Conservation (phyloP, 2,797 vertebrate species). For the Loris lydekkerianus region DNA sequence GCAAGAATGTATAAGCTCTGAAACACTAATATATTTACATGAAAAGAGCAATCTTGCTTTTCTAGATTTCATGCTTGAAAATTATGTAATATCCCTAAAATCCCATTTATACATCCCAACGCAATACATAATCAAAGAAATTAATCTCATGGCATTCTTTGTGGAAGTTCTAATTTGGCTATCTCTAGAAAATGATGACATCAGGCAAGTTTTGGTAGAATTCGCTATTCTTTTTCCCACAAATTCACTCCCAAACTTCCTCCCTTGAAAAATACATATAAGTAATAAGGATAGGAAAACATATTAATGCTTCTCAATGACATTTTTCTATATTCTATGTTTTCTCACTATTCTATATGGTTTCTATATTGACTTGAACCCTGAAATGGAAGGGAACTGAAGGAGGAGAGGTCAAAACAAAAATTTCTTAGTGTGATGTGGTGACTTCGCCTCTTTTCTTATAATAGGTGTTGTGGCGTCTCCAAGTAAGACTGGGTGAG, state of each 20-base stretch:
- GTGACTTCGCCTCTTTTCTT: conserved; percentile 45
- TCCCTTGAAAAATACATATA: conserved; percentile 9
- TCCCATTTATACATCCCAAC: neutral
- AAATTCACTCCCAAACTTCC: neutral
- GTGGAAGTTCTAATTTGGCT: neutral
- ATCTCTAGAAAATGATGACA: neutral
- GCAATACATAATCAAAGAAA: conserved; percentile 1
- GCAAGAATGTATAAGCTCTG: conserved; percentile 38
- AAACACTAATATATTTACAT: conserved; percentile 40
- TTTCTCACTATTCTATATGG: neutral
- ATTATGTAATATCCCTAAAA: neutral
- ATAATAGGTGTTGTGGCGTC: conserved; percentile 33
- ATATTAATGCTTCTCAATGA: neutral
- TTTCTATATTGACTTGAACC: conserved; percentile 13
- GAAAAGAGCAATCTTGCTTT: neutral
- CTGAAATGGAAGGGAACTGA: neutral
- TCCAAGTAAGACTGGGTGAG: conserved; percentile 39
- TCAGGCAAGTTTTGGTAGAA: neutral
- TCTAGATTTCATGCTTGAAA: neutral
- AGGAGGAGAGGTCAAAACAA: conserved; percentile 59
- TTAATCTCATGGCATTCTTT: neutral
- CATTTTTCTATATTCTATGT: neutral
- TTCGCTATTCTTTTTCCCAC: conserved; percentile 14
- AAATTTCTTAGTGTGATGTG: neutral
- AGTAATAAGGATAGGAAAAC: neutral